Evolutionary conservation across 2,888 invertebrate species (phyloP).

Genomic region (Coenonympha arcania): DNA sequence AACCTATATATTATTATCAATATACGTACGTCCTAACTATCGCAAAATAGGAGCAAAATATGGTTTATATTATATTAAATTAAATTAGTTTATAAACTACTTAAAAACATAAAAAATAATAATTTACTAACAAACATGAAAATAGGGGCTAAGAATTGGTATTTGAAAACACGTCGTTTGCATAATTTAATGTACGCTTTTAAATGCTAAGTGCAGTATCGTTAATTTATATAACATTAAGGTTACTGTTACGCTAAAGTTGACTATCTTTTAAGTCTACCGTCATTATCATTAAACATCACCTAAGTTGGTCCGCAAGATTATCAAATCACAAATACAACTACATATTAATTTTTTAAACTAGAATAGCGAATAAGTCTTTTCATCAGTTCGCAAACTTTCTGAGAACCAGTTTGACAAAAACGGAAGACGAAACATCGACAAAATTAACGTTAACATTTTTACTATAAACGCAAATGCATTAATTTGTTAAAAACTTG

Average conservation of each 20-base stretch:
- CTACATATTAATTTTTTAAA: not conserved
- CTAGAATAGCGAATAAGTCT: conserved; percentile 5
- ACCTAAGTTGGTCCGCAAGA: conserved; percentile 22
- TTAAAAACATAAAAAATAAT: conserved; percentile 69
- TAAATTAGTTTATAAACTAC: conserved; percentile 70
- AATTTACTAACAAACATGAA: conserved; percentile 71
- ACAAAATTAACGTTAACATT: conserved; percentile 16
- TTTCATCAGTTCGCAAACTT: not conserved
- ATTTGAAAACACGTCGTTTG: conserved; percentile 25
- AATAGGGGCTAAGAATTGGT: conserved; percentile 31
- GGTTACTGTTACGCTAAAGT: not conserved
- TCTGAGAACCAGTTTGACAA: not conserved
- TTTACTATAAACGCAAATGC: conserved; percentile 6
- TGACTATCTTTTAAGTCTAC: not conserved
- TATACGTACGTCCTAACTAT: conserved; percentile 57
- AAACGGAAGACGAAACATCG: conserved; percentile 10
- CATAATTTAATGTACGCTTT: not conserved
- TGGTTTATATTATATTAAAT: conserved; percentile 66
- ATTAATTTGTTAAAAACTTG: too few relatives aligned
- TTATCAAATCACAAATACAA: conserved; percentile 17
- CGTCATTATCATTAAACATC: conserved; percentile 8
- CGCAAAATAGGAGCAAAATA: conserved; percentile 56
- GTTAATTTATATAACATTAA: conserved; percentile 1
- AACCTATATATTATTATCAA: conserved; percentile 66
- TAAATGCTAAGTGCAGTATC: conserved; percentile 17